Evolutionary conservation across 2,797 vertebrate genomes (phyloP).

Genomic region (Alosa sapidissima): DNA sequence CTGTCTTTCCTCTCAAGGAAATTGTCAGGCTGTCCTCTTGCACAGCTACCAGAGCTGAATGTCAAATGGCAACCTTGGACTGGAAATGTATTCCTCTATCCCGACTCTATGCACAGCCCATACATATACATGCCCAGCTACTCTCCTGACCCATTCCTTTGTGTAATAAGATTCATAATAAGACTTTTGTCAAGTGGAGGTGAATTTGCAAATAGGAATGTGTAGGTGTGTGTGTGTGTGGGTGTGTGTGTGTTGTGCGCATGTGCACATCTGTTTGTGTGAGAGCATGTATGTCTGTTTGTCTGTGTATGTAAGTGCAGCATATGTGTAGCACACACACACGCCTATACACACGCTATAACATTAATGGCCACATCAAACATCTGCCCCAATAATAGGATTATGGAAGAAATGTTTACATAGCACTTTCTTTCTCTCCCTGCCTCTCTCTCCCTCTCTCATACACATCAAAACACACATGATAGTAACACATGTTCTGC

Average conservation of each 20-base stretch:
- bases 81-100: neutral
- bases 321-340: neutral
- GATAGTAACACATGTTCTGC: neutral
- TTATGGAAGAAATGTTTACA: neutral
- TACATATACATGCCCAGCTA: slow-evolving; percentile 10
- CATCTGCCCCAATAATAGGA: neutral
- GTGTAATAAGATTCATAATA: neutral
- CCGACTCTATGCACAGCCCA: neutral
- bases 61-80: slow-evolving; percentile 16
- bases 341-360: neutral
- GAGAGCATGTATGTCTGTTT: neutral
- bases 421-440: neutral
- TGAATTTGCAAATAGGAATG: neutral
- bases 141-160: neutral
- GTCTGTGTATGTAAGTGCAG: neutral
- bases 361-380: slow-evolving; percentile 12
- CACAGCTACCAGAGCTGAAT: neutral
- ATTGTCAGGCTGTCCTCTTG: slow-evolving; percentile 43
- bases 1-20: slow-evolving; percentile 29
- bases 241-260: slow-evolving; percentile 7
- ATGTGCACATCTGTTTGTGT: neutral
- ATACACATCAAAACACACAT: neutral
- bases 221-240: neutral
- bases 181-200: neutral
- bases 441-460: too few species aligned